Conservation (phyloP, 2,888 invertebrate species). For the Hydropsyche betteni region DNA sequence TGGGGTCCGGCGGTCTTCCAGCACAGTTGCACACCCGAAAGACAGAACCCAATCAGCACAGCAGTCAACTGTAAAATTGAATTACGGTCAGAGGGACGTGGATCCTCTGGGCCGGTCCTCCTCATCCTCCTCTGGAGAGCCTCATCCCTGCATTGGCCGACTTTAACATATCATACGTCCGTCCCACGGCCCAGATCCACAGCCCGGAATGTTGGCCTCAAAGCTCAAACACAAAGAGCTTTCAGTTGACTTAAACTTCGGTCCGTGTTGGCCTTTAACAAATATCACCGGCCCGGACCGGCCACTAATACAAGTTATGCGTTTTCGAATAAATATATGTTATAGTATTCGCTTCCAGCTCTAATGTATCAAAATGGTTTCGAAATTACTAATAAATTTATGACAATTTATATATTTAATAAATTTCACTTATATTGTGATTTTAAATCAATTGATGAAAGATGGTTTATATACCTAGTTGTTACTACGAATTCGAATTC, state of each 20-base stretch:
- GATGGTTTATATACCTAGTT: no score
- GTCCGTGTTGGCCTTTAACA: constrained; percentile 37
- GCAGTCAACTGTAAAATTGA: constrained; percentile 42
- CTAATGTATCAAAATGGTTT: no score
- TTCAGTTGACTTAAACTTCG: constrained; percentile 40
- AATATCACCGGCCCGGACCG: constrained; percentile 32
- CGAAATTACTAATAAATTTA: no score
- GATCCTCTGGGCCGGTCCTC: neutral
- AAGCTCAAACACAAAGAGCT: constrained; percentile 43
- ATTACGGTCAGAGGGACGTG: constrained; percentile 31
- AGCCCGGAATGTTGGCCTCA: constrained; percentile 34
- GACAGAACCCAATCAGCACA: constrained; percentile 37
- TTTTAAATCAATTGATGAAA: no score
- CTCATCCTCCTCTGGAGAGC: neutral
- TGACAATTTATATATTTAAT: no score
- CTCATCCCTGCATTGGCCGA: constrained; percentile 7
- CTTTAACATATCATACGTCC: constrained; percentile 36
- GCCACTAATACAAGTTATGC: constrained; percentile 11
- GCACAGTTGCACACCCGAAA: constrained; percentile 18
- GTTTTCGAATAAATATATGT: constrained; percentile 11
- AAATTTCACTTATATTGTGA: no score
- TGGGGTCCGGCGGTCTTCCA: neutral
- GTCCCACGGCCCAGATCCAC: constrained; percentile 31
- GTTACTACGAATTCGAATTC: no score
- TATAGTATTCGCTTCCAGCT: neutral